Base-by-base conservation (phyloP, 2,113 vertebrate species). In the Carassius auratus region DNA sequence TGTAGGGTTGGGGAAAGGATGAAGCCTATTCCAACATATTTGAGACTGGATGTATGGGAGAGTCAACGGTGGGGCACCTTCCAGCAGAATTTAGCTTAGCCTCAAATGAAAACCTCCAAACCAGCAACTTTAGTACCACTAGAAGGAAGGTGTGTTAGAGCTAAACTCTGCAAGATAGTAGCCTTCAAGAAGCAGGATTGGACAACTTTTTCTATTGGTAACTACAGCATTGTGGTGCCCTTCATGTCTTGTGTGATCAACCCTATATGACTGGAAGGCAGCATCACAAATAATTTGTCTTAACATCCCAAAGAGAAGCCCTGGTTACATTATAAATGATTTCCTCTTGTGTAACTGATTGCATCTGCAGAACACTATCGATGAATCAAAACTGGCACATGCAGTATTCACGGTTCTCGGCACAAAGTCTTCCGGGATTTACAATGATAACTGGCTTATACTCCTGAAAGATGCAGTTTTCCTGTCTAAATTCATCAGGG, bases 301-400 rank as follows among this genome's bases (percentile, higher is more conserved):
- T 3, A 21, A 61, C 5, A 71, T 42, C 15, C 10, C 52, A 17
- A 77, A 19, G 4, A 30, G 75, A 21, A 77, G 48, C 75, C 26
- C 50, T 33, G 15, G 50, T 57, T 17, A 21, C 50, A 57, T 77
- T 33, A 57, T 55, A 21, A 76, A 57, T 33, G 50, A 36, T 9
- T 17, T 77, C 23, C 50, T 77, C 50, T 76, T 77, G 17, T 71
- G 68, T 42, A 77, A 77, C 5, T 9, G 52, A 59, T 33, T 59
- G 30, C 30, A 36, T 55, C 9, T 57, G 15, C 30, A 33, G 52
- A 57, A 59, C 26, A 77, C 4, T 36, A 13, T n/a, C 30, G 1
- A 21, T 59, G 30, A 30, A 38, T 77, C 76, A 77, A 57, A 76
- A 17, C 13, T 76, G 74, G 74, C 48, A 52, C 45, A 55, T 76